A percentile compares a stretch with the other conserved stretches of the same genome.
Evolutionary conservation across 2,888 invertebrate genomes (phyloP).

Genomic region (Dioctria rufipes): DNA sequence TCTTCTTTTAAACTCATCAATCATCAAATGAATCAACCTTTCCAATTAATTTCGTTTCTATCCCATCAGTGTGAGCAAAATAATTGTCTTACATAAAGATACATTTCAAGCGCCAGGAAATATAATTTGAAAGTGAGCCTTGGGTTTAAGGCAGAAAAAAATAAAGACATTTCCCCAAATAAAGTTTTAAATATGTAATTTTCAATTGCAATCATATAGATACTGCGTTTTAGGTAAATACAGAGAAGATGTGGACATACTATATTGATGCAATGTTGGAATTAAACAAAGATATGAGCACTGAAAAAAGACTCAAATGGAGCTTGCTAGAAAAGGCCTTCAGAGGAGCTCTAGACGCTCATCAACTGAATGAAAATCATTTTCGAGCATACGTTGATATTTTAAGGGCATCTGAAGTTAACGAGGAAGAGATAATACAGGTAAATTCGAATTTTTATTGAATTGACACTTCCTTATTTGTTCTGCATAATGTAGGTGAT

Average conservation of each 20-base stretch:
- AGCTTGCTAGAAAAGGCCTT: slow-evolving; percentile 73
- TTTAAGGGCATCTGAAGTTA: slow-evolving; percentile 61
- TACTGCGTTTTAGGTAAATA: slow-evolving; percentile 66
- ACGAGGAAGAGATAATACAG: slow-evolving; percentile 54
- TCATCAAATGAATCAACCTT: too few relatives aligned
- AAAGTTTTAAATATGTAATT: not conserved
- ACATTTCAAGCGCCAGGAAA: too few relatives aligned
- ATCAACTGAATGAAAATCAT: slow-evolving; percentile 72
- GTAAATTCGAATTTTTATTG: slow-evolving; percentile 11
- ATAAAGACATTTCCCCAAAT: too few relatives aligned
- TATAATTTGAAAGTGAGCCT: too few relatives aligned
- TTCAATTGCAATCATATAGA: too few relatives aligned
- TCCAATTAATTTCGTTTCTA: too few relatives aligned
- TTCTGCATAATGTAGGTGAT: slow-evolving; percentile 59
- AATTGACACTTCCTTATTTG: not conserved
- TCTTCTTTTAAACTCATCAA: too few relatives aligned
- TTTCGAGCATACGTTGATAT: slow-evolving; percentile 72
- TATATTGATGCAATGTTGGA: slow-evolving; percentile 75
- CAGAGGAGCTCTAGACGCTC: slow-evolving; percentile 72
- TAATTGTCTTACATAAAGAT: too few relatives aligned
- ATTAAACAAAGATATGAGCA: slow-evolving; percentile 71
- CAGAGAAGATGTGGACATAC: slow-evolving; percentile 74
- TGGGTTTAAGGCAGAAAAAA: too few relatives aligned
- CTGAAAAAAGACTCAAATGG: slow-evolving; percentile 72
- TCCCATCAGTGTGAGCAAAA: too few relatives aligned